These are phyloP conservation scores for Esperia sulphurella DNA, from an alignment of 2,888 invertebrate genomes.

Conservation along the genomic window DNA sequence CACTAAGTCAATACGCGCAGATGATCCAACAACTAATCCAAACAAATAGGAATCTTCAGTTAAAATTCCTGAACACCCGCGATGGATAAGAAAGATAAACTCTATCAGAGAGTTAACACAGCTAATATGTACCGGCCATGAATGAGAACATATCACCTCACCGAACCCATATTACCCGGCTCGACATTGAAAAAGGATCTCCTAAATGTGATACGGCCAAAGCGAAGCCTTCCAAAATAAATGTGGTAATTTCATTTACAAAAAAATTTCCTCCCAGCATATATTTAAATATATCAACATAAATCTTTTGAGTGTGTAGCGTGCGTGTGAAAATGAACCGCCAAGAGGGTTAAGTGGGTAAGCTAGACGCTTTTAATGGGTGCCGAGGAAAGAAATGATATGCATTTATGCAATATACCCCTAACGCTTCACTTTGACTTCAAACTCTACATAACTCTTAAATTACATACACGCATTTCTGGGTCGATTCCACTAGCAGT, in stretches of 20 bases:
- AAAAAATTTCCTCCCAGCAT: conserved; percentile 50
- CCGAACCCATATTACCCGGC: conserved; percentile 32
- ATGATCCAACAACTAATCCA: conserved; percentile 10
- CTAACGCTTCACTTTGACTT: conserved; percentile 20
- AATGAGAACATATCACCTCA: conserved; percentile 18
- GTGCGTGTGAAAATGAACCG: conserved; percentile 48
- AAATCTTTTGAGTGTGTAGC: conserved; percentile 45
- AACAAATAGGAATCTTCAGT: background rate
- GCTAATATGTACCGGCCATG: conserved; percentile 5
- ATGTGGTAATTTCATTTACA: conserved; percentile 66
- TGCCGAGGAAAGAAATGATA: conserved; percentile 33
- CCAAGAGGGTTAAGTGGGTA: conserved; percentile 36
- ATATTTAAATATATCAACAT: conserved; percentile 69
- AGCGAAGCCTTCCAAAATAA: conserved; percentile 54
- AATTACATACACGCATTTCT: conserved; percentile 4
- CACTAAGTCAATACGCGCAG: conserved; percentile 55
- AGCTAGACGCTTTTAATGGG: conserved; percentile 32
- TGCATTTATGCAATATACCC: conserved; percentile 21
- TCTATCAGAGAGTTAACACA: conserved; percentile 3
- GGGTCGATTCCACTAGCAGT: conserved; percentile 12
- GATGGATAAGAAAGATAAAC: conserved; percentile 4
- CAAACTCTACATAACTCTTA: conserved; percentile 1
- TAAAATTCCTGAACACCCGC: background rate
- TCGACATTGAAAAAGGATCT: conserved; percentile 59
- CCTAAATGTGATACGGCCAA: conserved; percentile 45